Conservation (phyloP, 2,888 invertebrate genomes). For the Neria commutata region DNA sequence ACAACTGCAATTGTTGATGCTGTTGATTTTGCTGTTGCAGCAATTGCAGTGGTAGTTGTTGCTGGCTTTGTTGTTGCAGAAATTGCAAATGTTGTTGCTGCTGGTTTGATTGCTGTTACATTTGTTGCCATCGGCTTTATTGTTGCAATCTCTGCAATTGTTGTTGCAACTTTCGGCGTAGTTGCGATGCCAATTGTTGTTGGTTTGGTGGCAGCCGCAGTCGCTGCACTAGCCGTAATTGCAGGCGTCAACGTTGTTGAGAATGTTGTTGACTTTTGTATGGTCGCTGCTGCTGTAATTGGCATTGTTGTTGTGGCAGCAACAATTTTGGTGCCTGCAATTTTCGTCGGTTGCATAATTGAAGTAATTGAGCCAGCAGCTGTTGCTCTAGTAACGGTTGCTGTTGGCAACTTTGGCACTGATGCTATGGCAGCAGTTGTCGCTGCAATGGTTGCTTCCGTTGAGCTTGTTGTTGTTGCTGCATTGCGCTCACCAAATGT, state of each 20-base stretch:
- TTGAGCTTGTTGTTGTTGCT: slow-evolving; percentile 2
- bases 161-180: not conserved
- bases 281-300: slow-evolving; percentile 23
- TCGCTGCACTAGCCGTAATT: not conserved
- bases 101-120: no score
- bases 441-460: not conserved
- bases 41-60: no score
- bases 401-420: slow-evolving; percentile 7
- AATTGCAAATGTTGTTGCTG: no score
- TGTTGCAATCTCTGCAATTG: no score
- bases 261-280: slow-evolving; percentile 28
- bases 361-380: slow-evolving; percentile 7
- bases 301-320: slow-evolving; percentile 24
- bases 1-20: slow-evolving; percentile 14
- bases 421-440: not conserved
- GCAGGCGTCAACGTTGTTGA: slow-evolving; percentile 14
- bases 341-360: not conserved
- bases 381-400: slow-evolving; percentile 10
- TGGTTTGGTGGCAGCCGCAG: not conserved
- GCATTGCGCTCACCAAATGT: slow-evolving; percentile 39
- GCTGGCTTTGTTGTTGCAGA: not conserved
- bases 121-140: no score
- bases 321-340: not conserved
- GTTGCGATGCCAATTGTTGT: not conserved
- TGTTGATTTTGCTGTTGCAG: slow-evolving; percentile 1